phyloP scores from a whole-genome alignment of 2,797 vertebrate species.

The Miichthys miiuy region DNA sequence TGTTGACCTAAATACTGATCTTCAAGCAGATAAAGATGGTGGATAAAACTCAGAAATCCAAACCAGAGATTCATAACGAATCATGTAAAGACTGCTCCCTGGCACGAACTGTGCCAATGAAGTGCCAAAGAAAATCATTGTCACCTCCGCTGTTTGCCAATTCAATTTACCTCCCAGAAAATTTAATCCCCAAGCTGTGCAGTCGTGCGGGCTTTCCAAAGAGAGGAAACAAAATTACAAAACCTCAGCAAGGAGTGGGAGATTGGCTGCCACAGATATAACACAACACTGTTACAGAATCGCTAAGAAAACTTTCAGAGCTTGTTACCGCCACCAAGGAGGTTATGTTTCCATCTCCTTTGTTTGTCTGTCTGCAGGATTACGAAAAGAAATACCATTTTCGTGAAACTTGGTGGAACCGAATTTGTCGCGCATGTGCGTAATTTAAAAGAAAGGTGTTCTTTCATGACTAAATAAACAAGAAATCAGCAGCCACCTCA shows the following conservation, averaged over 20 bases:
- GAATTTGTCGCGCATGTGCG: too few species aligned
- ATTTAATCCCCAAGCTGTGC: slow-evolving; percentile 71
- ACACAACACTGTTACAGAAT: slow-evolving; percentile 32
- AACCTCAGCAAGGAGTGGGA: slow-evolving; percentile 46
- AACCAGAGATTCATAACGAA: slow-evolving; percentile 41
- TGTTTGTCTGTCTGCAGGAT: too few species aligned
- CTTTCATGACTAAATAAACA: too few species aligned
- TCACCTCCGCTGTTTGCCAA: slow-evolving; percentile 73
- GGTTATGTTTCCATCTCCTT: too few species aligned
- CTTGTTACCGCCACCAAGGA: too few species aligned
- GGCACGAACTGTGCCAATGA: slow-evolving; percentile 52
- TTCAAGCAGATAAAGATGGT: not conserved
- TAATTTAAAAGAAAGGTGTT: too few species aligned
- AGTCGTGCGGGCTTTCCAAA: slow-evolving; percentile 55
- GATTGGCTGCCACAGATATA: slow-evolving; percentile 53
- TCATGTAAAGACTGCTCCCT: slow-evolving; percentile 21
- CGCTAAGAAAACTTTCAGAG: slow-evolving; percentile 23
- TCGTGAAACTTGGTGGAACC: too few species aligned
- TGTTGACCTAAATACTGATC: not conserved
- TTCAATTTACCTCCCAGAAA: slow-evolving; percentile 78
- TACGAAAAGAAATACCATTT: too few species aligned
- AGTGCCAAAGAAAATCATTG: slow-evolving; percentile 73
- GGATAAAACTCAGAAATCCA: slow-evolving; percentile 22
- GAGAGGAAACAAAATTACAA: slow-evolving; percentile 69
- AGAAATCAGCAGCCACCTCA: too few species aligned